Conservation (phyloP, 2,888 invertebrate genomes). For the Agriotes lineatus region DNA sequence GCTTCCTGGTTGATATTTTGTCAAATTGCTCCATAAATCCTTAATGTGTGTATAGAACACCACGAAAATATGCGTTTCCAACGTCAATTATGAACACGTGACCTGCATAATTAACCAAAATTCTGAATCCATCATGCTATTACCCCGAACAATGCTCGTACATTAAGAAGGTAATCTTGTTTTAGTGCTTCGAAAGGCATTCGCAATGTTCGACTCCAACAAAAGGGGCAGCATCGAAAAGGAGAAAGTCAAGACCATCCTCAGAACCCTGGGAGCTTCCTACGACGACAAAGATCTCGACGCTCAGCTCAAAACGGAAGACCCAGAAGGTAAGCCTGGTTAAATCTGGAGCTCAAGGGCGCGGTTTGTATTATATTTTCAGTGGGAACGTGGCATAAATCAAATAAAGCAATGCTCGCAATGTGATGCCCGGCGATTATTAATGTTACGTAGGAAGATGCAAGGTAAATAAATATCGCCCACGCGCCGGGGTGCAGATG, state of each 20-base stretch:
- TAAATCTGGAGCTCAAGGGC: background rate
- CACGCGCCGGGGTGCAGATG: conserved; percentile 4
- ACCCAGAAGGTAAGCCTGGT: conserved; percentile 76
- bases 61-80: too few relatives aligned
- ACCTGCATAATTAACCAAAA: too few relatives aligned
- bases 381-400: background rate
- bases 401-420: background rate
- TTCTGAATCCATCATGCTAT: too few relatives aligned
- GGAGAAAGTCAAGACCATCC: conserved; percentile 82
- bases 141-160: too few relatives aligned
- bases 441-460: background rate
- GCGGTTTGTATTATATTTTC: background rate
- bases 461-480: background rate
- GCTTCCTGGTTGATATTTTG: too few relatives aligned
- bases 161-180: too few relatives aligned
- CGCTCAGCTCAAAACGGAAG: conserved; percentile 81
- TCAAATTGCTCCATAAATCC: too few relatives aligned
- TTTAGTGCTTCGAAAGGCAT: conserved; percentile 82
- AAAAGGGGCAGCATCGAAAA: conserved; percentile 84
- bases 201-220: conserved; percentile 87
- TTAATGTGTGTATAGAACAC: too few relatives aligned
- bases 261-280: conserved; percentile 84
- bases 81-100: too few relatives aligned
- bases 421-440: background rate
- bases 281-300: conserved; percentile 85